Base-by-base conservation (phyloP, 1,140 invertebrate species). In the Aphelinus atriplicis region DNA sequence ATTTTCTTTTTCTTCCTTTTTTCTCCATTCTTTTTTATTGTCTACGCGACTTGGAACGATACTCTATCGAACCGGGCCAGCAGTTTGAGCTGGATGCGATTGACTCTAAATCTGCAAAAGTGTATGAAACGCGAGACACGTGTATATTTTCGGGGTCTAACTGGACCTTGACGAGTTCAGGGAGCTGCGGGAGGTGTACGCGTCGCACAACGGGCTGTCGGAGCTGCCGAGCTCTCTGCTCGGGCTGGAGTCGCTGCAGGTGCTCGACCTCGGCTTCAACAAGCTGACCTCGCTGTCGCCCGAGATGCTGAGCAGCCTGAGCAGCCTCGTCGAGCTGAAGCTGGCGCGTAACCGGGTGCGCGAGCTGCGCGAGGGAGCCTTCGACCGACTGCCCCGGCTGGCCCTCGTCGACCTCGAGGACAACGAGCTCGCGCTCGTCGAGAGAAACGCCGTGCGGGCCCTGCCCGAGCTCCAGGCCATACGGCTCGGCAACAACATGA, bases 181-280 rank as follows among this genome's bases (percentile, higher is more conserved):
- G 75, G 90, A 93, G 60, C 86, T 96, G 70, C 90, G 93, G 85
- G 90, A 91, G 77, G 80, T 97, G 3, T 92, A 95, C 83, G 89
- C 95, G 64, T 95, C 95, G 3, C 91, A 94, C 75, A 97, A 97
- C 85, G 90, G 91, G 75, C 84, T 97, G 63, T 89, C 90, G 1
- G 90, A 92, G 79, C 89, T 97, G 71, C 93, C 94, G 3, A 87
- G 89, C 60, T 92, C 92, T 53, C 84, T 96, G 70, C 90, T 92
- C 60, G 90, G 91, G 75, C 87, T 95, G 69, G 89, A 90, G 43
- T 90, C 91, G 70, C 84, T 96, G 10, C 89, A 92, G 81, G 86
- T 91, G 60, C 87, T 97, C 26, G 94, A 96, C 84, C 85, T 96
- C 62, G 94, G 93, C 81, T 92, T 92, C 81, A 97, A 97, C 86